A percentile compares a stretch with the other conserved stretches of the same genome.
Evolutionary conservation across 2,113 vertebrate species (phyloP).

Genomic region (Pteronura brasiliensis): DNA sequence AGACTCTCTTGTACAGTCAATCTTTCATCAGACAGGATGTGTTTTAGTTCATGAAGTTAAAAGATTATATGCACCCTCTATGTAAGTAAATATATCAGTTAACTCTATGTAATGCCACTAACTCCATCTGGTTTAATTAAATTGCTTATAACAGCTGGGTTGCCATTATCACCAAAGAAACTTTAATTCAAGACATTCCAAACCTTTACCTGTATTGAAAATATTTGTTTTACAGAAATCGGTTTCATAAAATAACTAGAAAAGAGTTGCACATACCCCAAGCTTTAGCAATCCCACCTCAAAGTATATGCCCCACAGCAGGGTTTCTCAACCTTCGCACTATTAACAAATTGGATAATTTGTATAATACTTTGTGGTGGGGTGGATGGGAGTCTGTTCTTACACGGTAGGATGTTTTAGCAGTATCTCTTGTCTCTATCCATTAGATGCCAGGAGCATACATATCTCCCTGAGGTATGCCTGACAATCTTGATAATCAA

Average conservation of each 20-base stretch:
- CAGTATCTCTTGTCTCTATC: neutral
- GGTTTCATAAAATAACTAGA: neutral
- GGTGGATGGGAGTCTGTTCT: neutral
- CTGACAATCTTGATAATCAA: neutral
- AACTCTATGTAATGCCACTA: neutral
- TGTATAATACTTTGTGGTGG: neutral
- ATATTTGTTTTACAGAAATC: conserved; percentile 23
- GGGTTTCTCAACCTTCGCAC: neutral
- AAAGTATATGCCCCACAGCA: neutral
- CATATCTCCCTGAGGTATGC: neutral
- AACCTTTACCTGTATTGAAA: neutral
- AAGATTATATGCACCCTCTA: neutral
- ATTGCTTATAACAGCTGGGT: neutral
- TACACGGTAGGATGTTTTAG: neutral
- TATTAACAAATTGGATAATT: neutral
- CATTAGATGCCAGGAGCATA: neutral
- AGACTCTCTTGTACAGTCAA: neutral
- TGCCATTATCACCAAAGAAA: neutral
- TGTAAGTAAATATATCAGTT: neutral
- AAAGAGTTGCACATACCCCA: neutral
- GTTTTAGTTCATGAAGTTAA: neutral
- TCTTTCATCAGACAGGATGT: neutral
- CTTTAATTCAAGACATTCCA: neutral
- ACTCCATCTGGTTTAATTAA: neutral
- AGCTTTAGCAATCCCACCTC: neutral